Conservation (phyloP, 2,888 invertebrate genomes). For the Hirtodrosophila trivittata region DNA sequence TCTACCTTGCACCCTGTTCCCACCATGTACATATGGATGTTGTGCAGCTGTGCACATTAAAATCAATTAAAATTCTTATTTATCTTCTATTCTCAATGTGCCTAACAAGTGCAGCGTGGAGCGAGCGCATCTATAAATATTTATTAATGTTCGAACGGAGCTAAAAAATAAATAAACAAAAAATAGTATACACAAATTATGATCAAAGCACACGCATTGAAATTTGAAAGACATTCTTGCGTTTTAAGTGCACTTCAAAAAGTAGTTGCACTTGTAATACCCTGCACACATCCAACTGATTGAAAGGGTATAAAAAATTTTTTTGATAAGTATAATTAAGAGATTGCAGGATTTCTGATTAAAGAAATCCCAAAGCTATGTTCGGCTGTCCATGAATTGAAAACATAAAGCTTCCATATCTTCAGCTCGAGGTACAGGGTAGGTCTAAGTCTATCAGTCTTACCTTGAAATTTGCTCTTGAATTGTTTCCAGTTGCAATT, state of each 20-base stretch:
- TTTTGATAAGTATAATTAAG: constrained; percentile 1
- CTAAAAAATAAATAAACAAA: constrained; percentile 16
- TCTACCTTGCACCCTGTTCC: neutral
- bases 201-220: constrained; percentile 55
- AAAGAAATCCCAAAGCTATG: too few species aligned
- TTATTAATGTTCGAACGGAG: constrained; percentile 57
- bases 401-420: too few species aligned
- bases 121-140: constrained; percentile 71
- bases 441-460: neutral
- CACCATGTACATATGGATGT: constrained; percentile 35
- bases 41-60: constrained; percentile 76
- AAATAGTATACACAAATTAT: constrained; percentile 16
- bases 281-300: constrained; percentile 1
- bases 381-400: too few species aligned
- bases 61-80: constrained; percentile 77
- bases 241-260: constrained; percentile 55
- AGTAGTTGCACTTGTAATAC: neutral
- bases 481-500: constrained; percentile 31
- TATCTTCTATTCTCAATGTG: constrained; percentile 63
- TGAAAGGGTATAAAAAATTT: neutral
- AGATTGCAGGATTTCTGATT: too few species aligned
- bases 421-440: too few species aligned
- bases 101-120: constrained; percentile 67
- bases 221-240: constrained; percentile 51
- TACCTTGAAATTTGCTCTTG: constrained; percentile 15